Evolutionary conservation across 2,888 invertebrate genomes (phyloP).

Genomic region (Eupithecia subumbrata): DNA sequence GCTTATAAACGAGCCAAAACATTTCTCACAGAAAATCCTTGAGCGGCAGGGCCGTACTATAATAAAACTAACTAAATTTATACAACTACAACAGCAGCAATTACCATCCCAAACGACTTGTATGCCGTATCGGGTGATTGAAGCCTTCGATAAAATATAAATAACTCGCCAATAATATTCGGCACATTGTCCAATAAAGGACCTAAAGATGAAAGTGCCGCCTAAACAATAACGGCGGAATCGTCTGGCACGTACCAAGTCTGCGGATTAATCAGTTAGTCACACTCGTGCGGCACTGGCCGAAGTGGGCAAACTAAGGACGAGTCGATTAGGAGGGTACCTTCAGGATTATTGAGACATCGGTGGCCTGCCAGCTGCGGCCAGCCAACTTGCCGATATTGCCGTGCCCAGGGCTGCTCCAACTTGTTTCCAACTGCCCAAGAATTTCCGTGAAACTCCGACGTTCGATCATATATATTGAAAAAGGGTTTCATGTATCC

Average conservation of each 20-base stretch:
- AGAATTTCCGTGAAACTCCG: conserved; percentile 74
- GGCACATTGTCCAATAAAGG: conserved; percentile 79
- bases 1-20: conserved; percentile 57
- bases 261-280: conserved; percentile 83
- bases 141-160: conserved; percentile 73
- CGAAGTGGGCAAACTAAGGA: conserved; percentile 69
- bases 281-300: conserved; percentile 78
- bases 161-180: conserved; percentile 74
- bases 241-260: conserved; percentile 74
- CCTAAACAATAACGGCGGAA: conserved; percentile 74
- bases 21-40: conserved; percentile 37
- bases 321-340: conserved; percentile 83
- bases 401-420: conserved; percentile 69
- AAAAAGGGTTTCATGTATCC: conserved; percentile 59
- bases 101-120: conserved; percentile 55
- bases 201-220: conserved; percentile 69
- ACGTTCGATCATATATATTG: conserved; percentile 76
- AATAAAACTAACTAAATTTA: conserved; percentile 64
- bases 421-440: conserved; percentile 80
- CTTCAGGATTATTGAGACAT: conserved; percentile 83
- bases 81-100: conserved; percentile 76
- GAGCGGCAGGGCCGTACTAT: conserved; percentile 50
- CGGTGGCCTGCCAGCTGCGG: conserved; percentile 78
- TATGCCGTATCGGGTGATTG: conserved; percentile 67
- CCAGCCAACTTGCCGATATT: conserved; percentile 78